Base-by-base conservation (phyloP, 2,113 vertebrate genomes). In the Boulengeromyrus knoepffleri region DNA sequence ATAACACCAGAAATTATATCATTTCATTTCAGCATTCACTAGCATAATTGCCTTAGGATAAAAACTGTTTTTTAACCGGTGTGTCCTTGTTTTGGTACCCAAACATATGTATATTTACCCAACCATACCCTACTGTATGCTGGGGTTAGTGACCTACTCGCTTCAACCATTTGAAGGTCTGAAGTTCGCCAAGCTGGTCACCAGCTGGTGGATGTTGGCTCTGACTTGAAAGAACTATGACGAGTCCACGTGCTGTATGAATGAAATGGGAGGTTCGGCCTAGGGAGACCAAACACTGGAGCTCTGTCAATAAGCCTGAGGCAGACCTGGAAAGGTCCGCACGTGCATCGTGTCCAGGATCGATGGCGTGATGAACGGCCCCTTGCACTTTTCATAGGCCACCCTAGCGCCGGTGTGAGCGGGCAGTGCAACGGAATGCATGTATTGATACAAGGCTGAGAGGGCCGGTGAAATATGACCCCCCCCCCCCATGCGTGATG, bases 381-480 rank as follows among this genome's bases (percentile, higher is more conserved):
- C 85, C 77, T 85, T 91, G 92, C 5, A 83, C 89, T 50, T 90
- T 94, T 91, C 91, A 91, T 90, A 91, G 90, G 90, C 89, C 90
- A 91, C 91, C 92, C 85, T 7, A 45, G 36, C 7, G 87, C 53
- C 42, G 8, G 70, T 90, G 88, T 88, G 94, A 88, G 89, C 31
- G 17, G 17, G 36, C 36, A 39, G 49, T 17, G 9, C 9, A 89
- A 93, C 90, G 21, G 94, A 92, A 93, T 92, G 89, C 47, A 74
- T 90, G 92, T 95, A 96, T 96, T 94, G 96, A 96, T 94, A 94
- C 91, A 62, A 92, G 95, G 95, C 94, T 95, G 94, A 92, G 91
- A 89, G 90, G 87, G 91, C 88, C 39, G 62, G 94, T 96, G 95
- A 96, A 96, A 95, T 96, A 96, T 96, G 95, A 94, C 92, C 36